Base-by-base conservation (phyloP, 2,113 vertebrate genomes). In the Acrocephalus kingi region DNA sequence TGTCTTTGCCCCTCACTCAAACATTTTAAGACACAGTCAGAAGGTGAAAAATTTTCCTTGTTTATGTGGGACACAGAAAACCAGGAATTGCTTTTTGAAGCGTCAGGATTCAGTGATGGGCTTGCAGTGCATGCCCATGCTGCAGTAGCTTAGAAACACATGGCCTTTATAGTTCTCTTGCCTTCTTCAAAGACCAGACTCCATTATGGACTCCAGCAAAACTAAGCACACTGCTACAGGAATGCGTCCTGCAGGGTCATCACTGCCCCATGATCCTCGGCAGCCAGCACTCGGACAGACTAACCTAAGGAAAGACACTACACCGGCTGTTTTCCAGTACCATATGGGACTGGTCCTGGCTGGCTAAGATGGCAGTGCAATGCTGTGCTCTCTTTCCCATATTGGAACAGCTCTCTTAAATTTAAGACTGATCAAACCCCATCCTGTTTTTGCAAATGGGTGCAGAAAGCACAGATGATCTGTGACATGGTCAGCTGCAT, bases 301-400 rank as follows among this genome's bases (percentile, higher is more conserved):
- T 20, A 10, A 54, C 41, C 12, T 13, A 9, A 35, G 39, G n/a
- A 33, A 37, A 14, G 10, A 11, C 6, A 7, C 37, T 20, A 41
- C 11, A 14, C 0, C 0, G 0, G 16, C 45, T 64, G 2, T 39
- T 54, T 24, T 69, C 58, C 39, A 68, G 21, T 18, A 11, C 39
- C 2, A 1, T 7, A 11, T 0, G 9, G 41, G 28, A 35, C 23
- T 35, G 31, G 6, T 19, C 45, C 27, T 13, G 8, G 8, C 27
- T 74, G 43, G 30, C 17, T 13, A 5, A 14, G 27, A 10, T 1
- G 1, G 61, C 23, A 54, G 48, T 14, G 16, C 46, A 27, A 3
- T 0, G 7, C 54, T 19, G 11, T 15, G 15, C 72, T 58, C 23
- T 58, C 59, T 33, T 35, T 45, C 7, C 6, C 15, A 3, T 3